These are phyloP conservation scores for Notamacropus eugenii DNA, from an alignment of 2,797 vertebrate genomes.

Conservation along the genomic window DNA sequence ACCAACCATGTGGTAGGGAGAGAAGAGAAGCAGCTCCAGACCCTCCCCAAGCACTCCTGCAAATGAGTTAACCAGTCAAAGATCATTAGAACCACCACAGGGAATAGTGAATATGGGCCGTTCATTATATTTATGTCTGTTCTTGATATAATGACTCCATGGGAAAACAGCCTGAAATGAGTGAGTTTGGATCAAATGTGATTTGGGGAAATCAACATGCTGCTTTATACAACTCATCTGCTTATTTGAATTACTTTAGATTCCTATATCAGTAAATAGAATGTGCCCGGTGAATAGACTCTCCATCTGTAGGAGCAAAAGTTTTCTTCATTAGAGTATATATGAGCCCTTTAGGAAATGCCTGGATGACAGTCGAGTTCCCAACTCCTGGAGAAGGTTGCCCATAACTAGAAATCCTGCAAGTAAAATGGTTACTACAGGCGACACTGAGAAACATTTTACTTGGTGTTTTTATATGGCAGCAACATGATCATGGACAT, in stretches of 20 bases:
- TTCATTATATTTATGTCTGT: background rate
- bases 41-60: background rate
- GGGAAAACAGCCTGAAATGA: background rate
- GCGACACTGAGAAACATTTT: background rate
- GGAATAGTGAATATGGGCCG: background rate
- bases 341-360: conserved; percentile 67
- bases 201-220: background rate
- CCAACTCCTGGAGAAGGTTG: conserved; percentile 38
- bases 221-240: background rate
- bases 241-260: conserved; percentile 61
- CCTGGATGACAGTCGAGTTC: conserved; percentile 46
- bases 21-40: background rate
- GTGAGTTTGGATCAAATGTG: background rate
- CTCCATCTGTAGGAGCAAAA: conserved; percentile 73
- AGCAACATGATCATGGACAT: background rate
- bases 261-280: conserved; percentile 57
- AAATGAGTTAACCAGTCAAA: background rate
- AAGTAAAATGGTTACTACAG: background rate
- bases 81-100: background rate
- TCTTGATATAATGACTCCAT: background rate
- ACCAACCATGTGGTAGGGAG: background rate
- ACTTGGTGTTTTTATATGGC: background rate
- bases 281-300: conserved; percentile 76
- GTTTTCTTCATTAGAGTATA: conserved; percentile 62
- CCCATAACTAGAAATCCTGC: background rate